Percentiles rank a stretch among this genome's conserved stretches.
phyloP scores from a whole-genome alignment of 1,140 invertebrate species.

The Zaprionus inermis region DNA sequence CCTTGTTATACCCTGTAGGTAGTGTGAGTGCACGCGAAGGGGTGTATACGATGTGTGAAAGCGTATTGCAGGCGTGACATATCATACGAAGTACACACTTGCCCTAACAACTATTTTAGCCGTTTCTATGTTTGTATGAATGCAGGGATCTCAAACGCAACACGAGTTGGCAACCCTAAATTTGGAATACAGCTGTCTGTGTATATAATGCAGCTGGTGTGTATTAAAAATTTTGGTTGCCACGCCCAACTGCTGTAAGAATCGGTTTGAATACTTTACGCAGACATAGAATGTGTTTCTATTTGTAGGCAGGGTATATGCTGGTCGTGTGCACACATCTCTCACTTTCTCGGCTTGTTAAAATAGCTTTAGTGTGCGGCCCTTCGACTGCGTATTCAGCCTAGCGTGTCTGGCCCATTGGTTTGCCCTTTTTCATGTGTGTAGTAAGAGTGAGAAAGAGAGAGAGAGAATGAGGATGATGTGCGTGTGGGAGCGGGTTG shows the following conservation, averaged over 20 bases:
- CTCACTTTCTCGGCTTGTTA: constrained; percentile 43
- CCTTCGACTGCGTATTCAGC: constrained; percentile 53
- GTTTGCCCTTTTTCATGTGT: constrained; percentile 41
- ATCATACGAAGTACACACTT: not conserved
- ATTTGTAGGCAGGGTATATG: not conserved
- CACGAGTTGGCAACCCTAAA: not conserved
- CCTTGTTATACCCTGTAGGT: constrained; percentile 45
- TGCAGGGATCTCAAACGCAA: not conserved
- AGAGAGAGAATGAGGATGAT: not conserved
- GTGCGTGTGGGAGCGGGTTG: constrained; percentile 40
- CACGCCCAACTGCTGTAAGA: not conserved
- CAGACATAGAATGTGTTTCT: not conserved
- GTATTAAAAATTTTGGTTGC: not conserved
- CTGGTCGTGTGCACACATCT: not conserved
- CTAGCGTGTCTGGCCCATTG: constrained; percentile 45
- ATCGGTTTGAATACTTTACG: not conserved
- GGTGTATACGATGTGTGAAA: not conserved
- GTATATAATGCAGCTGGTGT: not conserved
- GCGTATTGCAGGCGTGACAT: not conserved
- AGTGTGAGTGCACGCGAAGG: not conserved
- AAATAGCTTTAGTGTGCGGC: constrained; percentile 70
- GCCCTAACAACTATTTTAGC: not conserved
- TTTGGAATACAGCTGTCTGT: not conserved
- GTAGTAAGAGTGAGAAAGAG: not conserved
- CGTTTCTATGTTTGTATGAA: not conserved